Evolutionary conservation across 2,797 vertebrate species (phyloP).

Genomic region (Jordanella pulchra): DNA sequence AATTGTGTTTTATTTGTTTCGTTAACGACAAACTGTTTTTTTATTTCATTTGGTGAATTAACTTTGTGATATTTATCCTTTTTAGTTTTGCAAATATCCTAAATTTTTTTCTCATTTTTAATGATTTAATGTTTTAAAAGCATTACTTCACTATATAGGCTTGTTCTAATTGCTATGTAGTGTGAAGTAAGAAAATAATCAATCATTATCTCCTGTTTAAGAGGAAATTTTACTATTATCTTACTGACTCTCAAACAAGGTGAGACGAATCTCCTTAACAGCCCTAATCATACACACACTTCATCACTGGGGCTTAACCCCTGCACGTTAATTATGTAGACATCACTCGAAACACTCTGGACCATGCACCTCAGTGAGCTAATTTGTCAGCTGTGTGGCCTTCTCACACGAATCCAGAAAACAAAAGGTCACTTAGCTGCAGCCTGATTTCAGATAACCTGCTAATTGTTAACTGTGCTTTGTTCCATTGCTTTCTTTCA

Average conservation of each 20-base stretch:
- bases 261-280: conserved; percentile 77
- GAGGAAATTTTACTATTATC: conserved; percentile 68
- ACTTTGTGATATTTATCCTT: background rate
- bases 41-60: background rate
- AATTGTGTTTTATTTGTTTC: background rate
- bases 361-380: conserved; percentile 64
- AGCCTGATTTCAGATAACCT: conserved; percentile 59
- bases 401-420: conserved; percentile 55
- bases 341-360: conserved; percentile 76
- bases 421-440: conserved; percentile 73
- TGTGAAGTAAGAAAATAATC: conserved; percentile 61
- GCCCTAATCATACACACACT: conserved; percentile 82
- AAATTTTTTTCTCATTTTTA: conserved; percentile 1
- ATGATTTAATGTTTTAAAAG: conserved; percentile 3
- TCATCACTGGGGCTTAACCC: conserved; percentile 76
- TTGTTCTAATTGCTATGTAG: conserved; percentile 51
- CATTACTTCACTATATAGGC: conserved; percentile 21
- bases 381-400: conserved; percentile 73
- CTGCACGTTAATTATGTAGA: conserved; percentile 82
- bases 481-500: conserved; percentile 38
- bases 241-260: conserved; percentile 69
- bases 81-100: conserved; percentile 4
- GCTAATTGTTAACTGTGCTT: conserved; percentile 39
- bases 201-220: conserved; percentile 62
- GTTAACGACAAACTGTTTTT: background rate